Evolutionary conservation across 2,113 vertebrate genomes (phyloP), one percentile per base, ranked within the genome.

Genomic region (Emydocephalus ijimae): DNA sequence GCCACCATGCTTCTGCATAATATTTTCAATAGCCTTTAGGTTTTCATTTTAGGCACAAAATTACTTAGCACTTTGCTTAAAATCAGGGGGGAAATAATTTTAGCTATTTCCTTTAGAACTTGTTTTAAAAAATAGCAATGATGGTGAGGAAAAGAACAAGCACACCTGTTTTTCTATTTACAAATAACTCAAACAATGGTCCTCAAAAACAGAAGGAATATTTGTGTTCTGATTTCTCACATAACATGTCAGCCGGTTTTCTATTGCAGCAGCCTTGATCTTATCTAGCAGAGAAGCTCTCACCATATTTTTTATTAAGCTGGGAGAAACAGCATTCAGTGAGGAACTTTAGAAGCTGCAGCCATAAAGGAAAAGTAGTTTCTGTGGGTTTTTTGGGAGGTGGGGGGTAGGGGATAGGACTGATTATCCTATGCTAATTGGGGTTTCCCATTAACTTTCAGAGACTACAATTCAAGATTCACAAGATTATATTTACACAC

Each of bases 261-360:
- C 93, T 96, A 85, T 96, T 89, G 96, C 93, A 85, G 11, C 56
- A 95, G 50, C 86, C 94, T 96, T 96, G 94, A 97, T 97, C 96
- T 96, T 69, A 96, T 96, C 39, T 95, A 96, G 91, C 90, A 94
- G 94, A 92, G 92, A 88, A 94, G 92, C 97, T 95, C 95, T 97
- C 96, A 96, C 95, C 86, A 94, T 96, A 96, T 95, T 96, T 97
- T 92, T 94, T 97, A 97, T 96, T 97, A 97, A 95, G 45, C 93
- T 95, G 95, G 92, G 95, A 97, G 94, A 95, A 97, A 96, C 54
- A 96, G 86, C 87, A 96, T 96, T 95, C 94, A 97, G 96, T 95
- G 96, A 95, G 96, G 45, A 48, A 91, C 93, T 95, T 95, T 96
- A 89, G 91, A 97, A 97, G 93, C 89, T 92, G 94, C 90, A 95